These are phyloP conservation scores for Andricus grossulariae DNA, from an alignment of 1,140 invertebrate genomes.

Conservation along the genomic window DNA sequence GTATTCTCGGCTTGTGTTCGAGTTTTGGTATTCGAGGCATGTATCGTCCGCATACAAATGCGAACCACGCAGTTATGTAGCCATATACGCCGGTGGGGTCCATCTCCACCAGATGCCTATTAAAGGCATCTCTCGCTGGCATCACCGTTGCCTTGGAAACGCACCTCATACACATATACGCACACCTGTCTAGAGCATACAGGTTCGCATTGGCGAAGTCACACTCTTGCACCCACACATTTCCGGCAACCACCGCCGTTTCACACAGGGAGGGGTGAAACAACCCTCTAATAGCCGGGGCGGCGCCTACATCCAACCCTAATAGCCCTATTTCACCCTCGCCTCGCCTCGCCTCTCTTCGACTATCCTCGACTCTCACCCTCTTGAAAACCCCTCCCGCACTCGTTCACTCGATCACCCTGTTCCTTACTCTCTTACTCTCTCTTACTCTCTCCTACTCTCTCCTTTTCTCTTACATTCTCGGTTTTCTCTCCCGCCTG, in stretches of 20 bases:
- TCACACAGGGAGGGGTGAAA: constrained; percentile 64
- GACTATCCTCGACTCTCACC: constrained; percentile 56
- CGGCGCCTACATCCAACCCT: constrained; percentile 73
- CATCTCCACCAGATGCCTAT: constrained; percentile 66
- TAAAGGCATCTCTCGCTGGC: constrained; percentile 69
- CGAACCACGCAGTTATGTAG: constrained; percentile 41
- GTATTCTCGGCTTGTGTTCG: constrained; percentile 38
- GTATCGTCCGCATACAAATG: constrained; percentile 28
- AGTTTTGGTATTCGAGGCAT: constrained; percentile 16
- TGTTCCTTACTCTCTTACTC: constrained; percentile 43
- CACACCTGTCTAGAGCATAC: constrained; percentile 31
- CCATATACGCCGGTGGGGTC: constrained; percentile 35
- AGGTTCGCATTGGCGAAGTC: constrained; percentile 46
- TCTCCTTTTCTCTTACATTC: constrained; percentile 33
- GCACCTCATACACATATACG: constrained; percentile 42
- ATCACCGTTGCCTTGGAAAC: constrained; percentile 70
- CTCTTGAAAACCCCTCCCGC: constrained; percentile 41
- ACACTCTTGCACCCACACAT: constrained; percentile 50
- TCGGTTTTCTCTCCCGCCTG: constrained; percentile 53
- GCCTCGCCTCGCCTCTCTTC: constrained; percentile 51
- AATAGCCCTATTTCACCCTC: constrained; percentile 72
- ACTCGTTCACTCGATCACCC: constrained; percentile 37
- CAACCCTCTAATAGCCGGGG: constrained; percentile 74
- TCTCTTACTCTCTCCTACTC: constrained; percentile 38
- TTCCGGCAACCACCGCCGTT: constrained; percentile 56